Percentiles rank a stretch among this genome's conserved stretches.
These are phyloP conservation scores for Masticophis lateralis DNA, from an alignment of 2,797 vertebrate genomes.

Conservation along the genomic window DNA sequence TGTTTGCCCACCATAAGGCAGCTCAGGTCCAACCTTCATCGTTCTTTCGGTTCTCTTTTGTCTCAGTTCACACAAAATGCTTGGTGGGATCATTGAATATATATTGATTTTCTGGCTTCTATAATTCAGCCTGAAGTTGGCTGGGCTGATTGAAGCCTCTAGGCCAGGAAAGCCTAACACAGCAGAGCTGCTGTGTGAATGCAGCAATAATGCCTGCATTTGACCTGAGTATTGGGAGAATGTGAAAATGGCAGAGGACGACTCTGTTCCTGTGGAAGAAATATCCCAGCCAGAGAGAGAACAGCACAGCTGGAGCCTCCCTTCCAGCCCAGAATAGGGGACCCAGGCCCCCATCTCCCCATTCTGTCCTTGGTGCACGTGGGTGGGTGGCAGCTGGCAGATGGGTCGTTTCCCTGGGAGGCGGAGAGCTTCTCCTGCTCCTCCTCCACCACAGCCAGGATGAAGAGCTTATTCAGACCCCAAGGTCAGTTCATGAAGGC, in stretches of 20 bases:
- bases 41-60: background rate
- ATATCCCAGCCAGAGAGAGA: background rate
- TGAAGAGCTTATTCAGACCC: background rate
- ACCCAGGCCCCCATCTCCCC: background rate
- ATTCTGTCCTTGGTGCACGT: background rate
- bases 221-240: background rate
- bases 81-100: background rate
- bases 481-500: background rate
- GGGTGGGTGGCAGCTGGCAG: background rate
- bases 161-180: background rate
- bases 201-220: background rate
- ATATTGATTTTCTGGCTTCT: background rate
- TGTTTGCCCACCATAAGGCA: too few relatives aligned
- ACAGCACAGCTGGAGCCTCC: background rate
- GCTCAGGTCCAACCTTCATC: too few relatives aligned
- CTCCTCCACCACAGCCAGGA: background rate
- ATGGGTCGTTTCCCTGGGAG: background rate
- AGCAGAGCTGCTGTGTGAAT: background rate
- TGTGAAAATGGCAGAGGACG: background rate
- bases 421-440: background rate
- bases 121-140: background rate
- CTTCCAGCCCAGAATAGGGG: background rate
- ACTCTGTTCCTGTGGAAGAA: background rate
- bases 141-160: background rate
- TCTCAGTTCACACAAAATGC: background rate